phyloP scores from a whole-genome alignment of 2,113 vertebrate species.

The Micromys minutus region DNA sequence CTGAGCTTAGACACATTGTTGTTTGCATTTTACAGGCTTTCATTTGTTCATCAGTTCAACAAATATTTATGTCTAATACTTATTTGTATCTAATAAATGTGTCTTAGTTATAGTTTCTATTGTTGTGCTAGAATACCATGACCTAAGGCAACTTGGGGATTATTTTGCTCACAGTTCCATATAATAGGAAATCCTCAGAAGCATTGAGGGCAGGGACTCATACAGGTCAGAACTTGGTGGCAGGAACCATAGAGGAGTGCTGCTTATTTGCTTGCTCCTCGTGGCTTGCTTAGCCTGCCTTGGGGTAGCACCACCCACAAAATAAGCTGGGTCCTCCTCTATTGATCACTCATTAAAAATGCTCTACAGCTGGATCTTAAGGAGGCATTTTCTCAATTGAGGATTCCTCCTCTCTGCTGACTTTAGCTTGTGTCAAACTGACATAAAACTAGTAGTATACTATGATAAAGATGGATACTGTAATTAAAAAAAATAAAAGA shows the following conservation, averaged over 20 bases:
- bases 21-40: slow-evolving; percentile 22
- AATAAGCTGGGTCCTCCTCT: neutral
- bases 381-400: neutral
- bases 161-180: neutral
- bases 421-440: neutral
- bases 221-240: neutral
- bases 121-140: neutral
- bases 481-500: slow-evolving; percentile 11
- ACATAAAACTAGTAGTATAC: neutral
- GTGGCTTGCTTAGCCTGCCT: too few relatives aligned
- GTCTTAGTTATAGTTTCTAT: neutral
- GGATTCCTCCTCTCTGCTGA: neutral
- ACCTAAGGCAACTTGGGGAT: neutral
- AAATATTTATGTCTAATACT: neutral
- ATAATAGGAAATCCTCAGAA: neutral
- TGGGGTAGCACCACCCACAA: neutral
- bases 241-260: neutral
- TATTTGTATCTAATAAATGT: neutral
- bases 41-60: neutral
- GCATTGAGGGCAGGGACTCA: neutral
- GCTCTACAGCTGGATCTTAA: neutral
- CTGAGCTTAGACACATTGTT: neutral
- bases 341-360: neutral
- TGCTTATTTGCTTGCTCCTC: neutral
- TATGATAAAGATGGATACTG: neutral